Evolutionary conservation across 2,113 vertebrate genomes (phyloP).

Genomic region (Phylloscopus trochiloides): DNA sequence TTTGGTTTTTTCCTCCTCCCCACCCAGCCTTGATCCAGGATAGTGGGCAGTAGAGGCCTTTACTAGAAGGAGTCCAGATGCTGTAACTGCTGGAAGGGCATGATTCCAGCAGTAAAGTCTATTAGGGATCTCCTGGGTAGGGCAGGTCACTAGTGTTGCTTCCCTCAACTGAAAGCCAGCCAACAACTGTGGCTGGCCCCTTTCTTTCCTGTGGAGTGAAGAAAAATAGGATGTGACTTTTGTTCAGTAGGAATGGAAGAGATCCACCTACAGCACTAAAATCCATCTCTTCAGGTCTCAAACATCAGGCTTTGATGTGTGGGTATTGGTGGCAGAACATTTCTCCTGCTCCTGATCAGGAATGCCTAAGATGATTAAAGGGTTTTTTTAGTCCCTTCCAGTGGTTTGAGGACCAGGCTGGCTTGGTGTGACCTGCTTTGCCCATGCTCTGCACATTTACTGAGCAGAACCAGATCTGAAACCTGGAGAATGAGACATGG

Average conservation of each 20-base stretch:
- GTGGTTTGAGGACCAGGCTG: not conserved
- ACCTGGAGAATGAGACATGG: accelerated
- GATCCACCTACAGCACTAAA: not conserved
- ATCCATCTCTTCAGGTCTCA: not conserved
- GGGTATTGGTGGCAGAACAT: not conserved
- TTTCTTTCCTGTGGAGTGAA: not conserved
- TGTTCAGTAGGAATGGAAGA: not conserved
- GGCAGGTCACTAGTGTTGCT: not conserved
- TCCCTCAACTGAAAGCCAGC: not conserved
- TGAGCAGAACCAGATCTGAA: not conserved
- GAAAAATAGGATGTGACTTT: not conserved
- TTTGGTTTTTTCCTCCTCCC: not conserved
- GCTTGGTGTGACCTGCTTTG: not conserved
- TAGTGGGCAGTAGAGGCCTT: not conserved
- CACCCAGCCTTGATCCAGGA: not conserved
- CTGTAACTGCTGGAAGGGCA: not conserved
- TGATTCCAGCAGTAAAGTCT: not conserved
- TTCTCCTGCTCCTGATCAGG: not conserved
- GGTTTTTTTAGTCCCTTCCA: not conserved
- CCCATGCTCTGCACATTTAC: not conserved
- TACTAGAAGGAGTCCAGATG: not conserved
- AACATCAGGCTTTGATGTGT: accelerated
- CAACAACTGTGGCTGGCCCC: not conserved
- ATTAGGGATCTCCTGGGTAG: not conserved
- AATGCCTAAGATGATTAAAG: not conserved